Evolutionary conservation across 1,140 invertebrate species (phyloP).

Genomic region (Antheraea mylitta): DNA sequence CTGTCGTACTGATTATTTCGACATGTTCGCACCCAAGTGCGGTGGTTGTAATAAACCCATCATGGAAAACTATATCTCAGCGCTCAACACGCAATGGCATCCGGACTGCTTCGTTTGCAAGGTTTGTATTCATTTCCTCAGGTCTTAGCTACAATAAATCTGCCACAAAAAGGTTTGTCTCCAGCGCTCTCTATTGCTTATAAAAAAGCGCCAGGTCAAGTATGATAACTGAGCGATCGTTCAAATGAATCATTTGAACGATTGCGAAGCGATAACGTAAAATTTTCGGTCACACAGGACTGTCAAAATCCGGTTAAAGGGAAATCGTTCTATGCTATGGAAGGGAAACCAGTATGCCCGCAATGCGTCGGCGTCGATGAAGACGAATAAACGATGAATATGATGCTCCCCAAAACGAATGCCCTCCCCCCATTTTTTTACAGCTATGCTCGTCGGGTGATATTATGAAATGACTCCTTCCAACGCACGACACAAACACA

Average conservation of each 20-base stretch:
- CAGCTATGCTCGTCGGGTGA: constrained; percentile 65
- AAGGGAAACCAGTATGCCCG: constrained; percentile 94
- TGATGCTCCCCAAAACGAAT: constrained; percentile 38
- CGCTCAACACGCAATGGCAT: constrained; percentile 99
- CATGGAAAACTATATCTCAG: constrained; percentile 99
- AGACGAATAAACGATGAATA: constrained; percentile 82
- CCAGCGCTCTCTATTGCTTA: not conserved
- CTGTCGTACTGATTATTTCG: constrained; percentile 97
- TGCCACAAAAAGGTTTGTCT: not conserved
- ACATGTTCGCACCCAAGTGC: constrained; percentile 99
- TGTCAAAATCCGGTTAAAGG: constrained; percentile 94
- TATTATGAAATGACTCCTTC: constrained; percentile 42
- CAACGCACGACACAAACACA: constrained; percentile 39
- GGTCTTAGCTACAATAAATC: not conserved
- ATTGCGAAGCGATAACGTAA: not conserved
- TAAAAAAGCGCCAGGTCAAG: constrained; percentile 56
- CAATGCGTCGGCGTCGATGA: constrained; percentile 94
- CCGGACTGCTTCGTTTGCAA: constrained; percentile 99
- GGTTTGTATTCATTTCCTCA: constrained; percentile 84
- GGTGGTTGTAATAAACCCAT: constrained; percentile 98
- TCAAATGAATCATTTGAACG: no score
- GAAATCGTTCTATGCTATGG: constrained; percentile 97
- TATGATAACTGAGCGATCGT: constrained; percentile 28
- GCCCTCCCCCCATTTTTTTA: constrained; percentile 55
- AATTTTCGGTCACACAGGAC: constrained; percentile 82